Conservation (phyloP, 2,797 vertebrate genomes). For the Paramormyrops hopkinsi region DNA sequence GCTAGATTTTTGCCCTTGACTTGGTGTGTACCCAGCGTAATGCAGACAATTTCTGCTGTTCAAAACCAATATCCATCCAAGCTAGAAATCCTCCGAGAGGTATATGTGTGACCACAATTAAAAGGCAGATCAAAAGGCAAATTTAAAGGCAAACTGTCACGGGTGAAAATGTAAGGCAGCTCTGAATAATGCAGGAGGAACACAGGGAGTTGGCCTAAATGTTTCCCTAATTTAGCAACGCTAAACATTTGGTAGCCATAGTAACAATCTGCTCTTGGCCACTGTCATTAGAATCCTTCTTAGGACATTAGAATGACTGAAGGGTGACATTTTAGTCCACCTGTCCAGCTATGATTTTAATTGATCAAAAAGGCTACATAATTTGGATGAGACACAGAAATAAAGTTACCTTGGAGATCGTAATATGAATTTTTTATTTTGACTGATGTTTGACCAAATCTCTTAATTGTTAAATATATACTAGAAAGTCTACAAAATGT, state of each 20-base stretch:
- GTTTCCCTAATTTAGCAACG: background rate
- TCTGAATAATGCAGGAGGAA: background rate
- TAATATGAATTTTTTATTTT: background rate
- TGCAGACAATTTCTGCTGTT: background rate
- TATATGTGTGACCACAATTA: background rate
- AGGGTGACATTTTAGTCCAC: background rate
- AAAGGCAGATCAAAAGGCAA: background rate
- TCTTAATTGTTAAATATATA: background rate
- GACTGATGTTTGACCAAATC: background rate
- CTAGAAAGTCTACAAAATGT: background rate
- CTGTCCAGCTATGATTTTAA: background rate
- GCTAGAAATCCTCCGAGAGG: background rate
- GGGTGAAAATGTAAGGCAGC: background rate
- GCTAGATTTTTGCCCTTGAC: background rate
- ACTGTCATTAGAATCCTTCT: background rate
- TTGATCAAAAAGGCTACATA: background rate
- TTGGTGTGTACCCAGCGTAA: background rate
- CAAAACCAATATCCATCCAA: background rate
- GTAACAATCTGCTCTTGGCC: background rate
- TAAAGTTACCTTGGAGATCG: background rate
- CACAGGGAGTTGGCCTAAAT: background rate
- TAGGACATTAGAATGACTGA: background rate
- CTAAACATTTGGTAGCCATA: background rate
- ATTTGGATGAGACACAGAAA: background rate
- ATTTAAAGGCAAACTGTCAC: background rate